phyloP scores from a whole-genome alignment of 2,113 vertebrate species.

The Pyrgilauda ruficollis region DNA sequence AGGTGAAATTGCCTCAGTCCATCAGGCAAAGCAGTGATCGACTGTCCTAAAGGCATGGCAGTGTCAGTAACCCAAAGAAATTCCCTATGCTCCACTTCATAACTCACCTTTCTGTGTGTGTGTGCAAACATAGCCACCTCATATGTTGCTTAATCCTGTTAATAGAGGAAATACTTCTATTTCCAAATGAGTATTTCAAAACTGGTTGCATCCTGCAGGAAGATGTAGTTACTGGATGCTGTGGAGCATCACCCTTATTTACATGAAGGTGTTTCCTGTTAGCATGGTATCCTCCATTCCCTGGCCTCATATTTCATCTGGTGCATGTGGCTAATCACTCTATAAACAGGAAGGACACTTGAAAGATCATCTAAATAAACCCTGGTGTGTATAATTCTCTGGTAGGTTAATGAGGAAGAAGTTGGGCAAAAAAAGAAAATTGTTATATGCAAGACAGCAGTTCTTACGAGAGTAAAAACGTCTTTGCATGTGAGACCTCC shows the following conservation, averaged over 20 bases:
- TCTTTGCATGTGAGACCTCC: not conserved
- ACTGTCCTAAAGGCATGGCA: not conserved
- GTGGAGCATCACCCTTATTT: not conserved
- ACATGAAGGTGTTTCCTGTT: constrained; percentile 46
- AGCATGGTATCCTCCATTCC: not conserved
- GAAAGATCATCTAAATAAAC: constrained; percentile 52
- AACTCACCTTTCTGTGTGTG: not conserved
- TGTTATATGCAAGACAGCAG: not conserved
- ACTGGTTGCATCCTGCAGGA: not conserved
- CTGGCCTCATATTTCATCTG: not conserved
- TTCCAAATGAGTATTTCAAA: constrained; percentile 17
- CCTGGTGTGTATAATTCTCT: not conserved
- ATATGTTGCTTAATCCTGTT: not conserved
- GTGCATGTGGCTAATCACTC: not conserved
- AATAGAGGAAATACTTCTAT: not conserved
- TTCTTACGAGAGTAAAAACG: not conserved
- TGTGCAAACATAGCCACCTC: not conserved
- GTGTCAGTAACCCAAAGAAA: not conserved
- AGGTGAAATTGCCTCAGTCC: not conserved
- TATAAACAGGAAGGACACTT: constrained; percentile 62
- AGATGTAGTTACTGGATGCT: not conserved
- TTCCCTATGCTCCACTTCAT: not conserved
- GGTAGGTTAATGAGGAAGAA: constrained; percentile 11
- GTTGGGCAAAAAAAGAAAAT: not conserved
- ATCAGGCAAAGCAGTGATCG: not conserved